A percentile compares a stretch with the other conserved stretches of the same genome.
Conservation (phyloP, 2,113 vertebrate species). For the Numenius arquata region DNA sequence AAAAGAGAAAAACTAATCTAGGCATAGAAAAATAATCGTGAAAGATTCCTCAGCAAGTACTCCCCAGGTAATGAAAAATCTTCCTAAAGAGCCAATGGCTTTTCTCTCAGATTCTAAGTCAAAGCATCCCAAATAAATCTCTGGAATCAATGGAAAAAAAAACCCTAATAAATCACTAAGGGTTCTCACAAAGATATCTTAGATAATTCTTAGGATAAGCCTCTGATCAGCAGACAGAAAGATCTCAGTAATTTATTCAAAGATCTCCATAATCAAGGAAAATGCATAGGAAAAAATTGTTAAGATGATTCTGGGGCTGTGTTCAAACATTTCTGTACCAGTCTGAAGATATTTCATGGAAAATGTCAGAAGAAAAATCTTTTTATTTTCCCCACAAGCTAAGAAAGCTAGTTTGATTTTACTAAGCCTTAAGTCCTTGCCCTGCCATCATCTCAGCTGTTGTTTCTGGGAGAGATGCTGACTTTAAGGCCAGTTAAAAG, state of each 20-base stretch:
- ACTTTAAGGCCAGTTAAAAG: neutral
- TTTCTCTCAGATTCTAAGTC: neutral
- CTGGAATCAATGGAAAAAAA: neutral
- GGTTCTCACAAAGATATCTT: neutral
- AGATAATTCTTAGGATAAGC: neutral
- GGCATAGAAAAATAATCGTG: neutral
- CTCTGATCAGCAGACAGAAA: neutral
- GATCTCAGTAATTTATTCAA: neutral
- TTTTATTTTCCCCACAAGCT: neutral
- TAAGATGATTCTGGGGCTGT: neutral
- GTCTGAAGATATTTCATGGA: neutral
- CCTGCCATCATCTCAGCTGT: accelerated
- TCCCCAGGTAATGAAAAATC: neutral
- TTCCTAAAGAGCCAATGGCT: neutral
- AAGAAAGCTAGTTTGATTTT: neutral
- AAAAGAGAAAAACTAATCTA: neutral
- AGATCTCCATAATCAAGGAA: neutral
- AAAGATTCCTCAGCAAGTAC: neutral
- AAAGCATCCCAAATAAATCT: neutral
- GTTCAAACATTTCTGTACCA: neutral
- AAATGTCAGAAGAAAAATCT: neutral
- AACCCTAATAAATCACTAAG: neutral
- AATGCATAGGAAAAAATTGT: neutral
- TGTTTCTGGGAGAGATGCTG: neutral
- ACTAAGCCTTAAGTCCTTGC: neutral